Conservation (phyloP, 2,888 invertebrate genomes). For the Parelbella ahira region DNA sequence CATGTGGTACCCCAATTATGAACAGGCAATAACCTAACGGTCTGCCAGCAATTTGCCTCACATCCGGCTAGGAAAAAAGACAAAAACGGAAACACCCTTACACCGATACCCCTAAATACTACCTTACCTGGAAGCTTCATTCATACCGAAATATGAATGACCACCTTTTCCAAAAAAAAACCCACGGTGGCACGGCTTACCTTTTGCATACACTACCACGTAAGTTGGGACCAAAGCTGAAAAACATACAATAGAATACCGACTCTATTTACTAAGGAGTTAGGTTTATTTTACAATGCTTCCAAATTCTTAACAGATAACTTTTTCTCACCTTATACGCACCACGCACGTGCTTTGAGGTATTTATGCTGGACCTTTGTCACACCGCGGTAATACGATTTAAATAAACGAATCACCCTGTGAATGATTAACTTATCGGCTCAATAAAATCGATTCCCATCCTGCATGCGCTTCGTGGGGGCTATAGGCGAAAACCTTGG, state of each 20-base stretch:
- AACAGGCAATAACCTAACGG: slow-evolving; percentile 57
- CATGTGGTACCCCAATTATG: slow-evolving; percentile 31
- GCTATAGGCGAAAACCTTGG: too few species aligned
- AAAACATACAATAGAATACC: neutral
- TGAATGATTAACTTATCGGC: slow-evolving; percentile 24
- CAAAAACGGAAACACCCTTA: slow-evolving; percentile 46
- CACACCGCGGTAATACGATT: slow-evolving; percentile 31
- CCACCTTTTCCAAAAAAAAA: slow-evolving; percentile 30
- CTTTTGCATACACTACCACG: slow-evolving; percentile 4
- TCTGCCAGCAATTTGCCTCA: slow-evolving; percentile 56
- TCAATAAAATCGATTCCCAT: neutral
- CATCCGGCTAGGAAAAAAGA: slow-evolving; percentile 55
- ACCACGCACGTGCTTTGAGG: slow-evolving; percentile 27
- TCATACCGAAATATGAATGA: slow-evolving; percentile 58
- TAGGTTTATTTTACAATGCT: slow-evolving; percentile 14
- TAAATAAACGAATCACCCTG: slow-evolving; percentile 27
- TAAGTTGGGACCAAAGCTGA: neutral
- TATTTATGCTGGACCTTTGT: slow-evolving; percentile 22
- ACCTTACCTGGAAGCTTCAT: slow-evolving; percentile 60
- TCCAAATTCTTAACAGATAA: too few species aligned
- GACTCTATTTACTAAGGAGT: neutral
- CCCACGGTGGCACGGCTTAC: slow-evolving; percentile 16
- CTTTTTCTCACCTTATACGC: slow-evolving; percentile 3
- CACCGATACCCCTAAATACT: slow-evolving; percentile 40
- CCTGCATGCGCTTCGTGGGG: too few species aligned